These are phyloP conservation scores for Aphyosemion australe DNA, from an alignment of 2,113 vertebrate genomes.

Conservation along the genomic window DNA sequence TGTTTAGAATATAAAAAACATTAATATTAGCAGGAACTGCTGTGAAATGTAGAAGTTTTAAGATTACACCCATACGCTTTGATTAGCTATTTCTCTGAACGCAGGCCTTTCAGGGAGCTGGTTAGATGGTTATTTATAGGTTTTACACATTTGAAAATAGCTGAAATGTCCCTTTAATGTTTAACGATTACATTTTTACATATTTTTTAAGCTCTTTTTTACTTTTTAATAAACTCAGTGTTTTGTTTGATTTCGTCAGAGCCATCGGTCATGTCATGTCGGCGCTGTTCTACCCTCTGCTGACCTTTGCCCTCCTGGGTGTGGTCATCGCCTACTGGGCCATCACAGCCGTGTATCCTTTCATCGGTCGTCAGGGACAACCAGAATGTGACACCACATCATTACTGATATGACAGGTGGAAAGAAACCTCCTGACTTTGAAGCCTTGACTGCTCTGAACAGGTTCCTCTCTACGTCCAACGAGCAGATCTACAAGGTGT, in stretches of 20 bases:
- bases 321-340: conserved; percentile 95
- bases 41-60: too few species aligned
- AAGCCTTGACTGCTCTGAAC: conserved; percentile 67
- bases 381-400: background rate
- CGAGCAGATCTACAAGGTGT: conserved; percentile 89
- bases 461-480: conserved; percentile 96
- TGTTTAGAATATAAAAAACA: too few species aligned
- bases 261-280: conserved; percentile 90
- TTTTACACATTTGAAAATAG: too few species aligned
- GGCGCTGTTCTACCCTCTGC: conserved; percentile 88
- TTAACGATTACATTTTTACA: too few species aligned
- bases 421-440: background rate
- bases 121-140: too few species aligned
- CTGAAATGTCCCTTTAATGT: too few species aligned
- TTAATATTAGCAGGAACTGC: too few species aligned
- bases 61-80: too few species aligned
- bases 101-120: too few species aligned
- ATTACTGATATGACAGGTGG: background rate
- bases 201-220: too few species aligned
- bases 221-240: background rate
- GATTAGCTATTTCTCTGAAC: too few species aligned
- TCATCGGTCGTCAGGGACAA: background rate
- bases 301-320: conserved; percentile 89
- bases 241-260: conserved; percentile 65
- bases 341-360: conserved; percentile 94